Conservation (phyloP, 2,797 vertebrate species). For the Passerculus sandwichensis region DNA sequence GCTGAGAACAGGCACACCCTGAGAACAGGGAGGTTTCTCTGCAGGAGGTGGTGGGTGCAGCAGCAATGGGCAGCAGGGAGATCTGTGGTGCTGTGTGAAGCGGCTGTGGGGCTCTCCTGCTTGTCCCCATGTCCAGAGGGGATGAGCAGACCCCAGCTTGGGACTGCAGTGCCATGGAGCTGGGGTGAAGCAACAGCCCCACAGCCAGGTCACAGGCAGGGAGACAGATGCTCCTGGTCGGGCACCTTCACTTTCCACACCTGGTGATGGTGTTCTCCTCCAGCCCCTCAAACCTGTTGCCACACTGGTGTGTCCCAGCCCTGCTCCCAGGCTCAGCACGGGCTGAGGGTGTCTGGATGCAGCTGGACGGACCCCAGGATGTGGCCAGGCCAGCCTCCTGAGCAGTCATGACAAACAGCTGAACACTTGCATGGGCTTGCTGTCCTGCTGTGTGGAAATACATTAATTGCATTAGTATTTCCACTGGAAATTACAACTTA, state of each 20-base stretch:
- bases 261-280: background rate
- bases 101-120: background rate
- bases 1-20: background rate
- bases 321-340: background rate
- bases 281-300: background rate
- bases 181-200: background rate
- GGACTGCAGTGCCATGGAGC: background rate
- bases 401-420: background rate
- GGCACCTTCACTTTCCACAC: background rate
- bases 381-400: background rate
- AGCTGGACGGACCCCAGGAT: background rate
- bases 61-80: background rate
- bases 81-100: rapidly evolving
- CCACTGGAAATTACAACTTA: slow-evolving; percentile 58
- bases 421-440: background rate
- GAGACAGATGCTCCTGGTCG: background rate
- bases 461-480: slow-evolving; percentile 43
- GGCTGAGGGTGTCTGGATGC: background rate
- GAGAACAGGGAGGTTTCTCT: background rate
- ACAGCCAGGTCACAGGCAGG: background rate
- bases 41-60: background rate
- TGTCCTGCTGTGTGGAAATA: slow-evolving; percentile 6
- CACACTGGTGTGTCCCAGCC: background rate
- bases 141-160: background rate
- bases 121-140: rapidly evolving